Evolutionary conservation across 2,888 invertebrate species (phyloP).

Genomic region (Torymus tubicola): DNA sequence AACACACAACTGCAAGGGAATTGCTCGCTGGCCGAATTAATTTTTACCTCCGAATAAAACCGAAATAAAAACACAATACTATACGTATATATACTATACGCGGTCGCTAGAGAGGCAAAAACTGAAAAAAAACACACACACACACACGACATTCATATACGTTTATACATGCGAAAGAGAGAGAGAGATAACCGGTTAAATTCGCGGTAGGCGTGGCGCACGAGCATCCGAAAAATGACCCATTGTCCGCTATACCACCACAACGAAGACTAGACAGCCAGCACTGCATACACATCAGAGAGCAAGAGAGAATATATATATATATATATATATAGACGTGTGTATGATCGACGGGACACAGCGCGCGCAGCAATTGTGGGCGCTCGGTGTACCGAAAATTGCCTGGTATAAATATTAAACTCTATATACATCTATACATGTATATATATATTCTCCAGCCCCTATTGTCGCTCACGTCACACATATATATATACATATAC

Average conservation of each 20-base stretch:
- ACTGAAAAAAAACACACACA: not conserved
- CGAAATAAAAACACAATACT: conserved; percentile 14
- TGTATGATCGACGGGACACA: conserved; percentile 34
- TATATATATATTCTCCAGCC: too few relatives aligned
- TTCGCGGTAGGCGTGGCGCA: not conserved
- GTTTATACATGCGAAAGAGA: not conserved
- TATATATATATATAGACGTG: too few relatives aligned
- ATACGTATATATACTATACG: not conserved
- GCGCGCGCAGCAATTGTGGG: conserved; percentile 30
- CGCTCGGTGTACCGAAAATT: conserved; percentile 65
- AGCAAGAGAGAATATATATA: too few relatives aligned
- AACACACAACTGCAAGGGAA: too few relatives aligned
- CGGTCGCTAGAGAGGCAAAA: too few relatives aligned
- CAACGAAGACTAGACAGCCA: not conserved
- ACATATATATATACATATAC: too few relatives aligned
- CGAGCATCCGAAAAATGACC: conserved; percentile 33
- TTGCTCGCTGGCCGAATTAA: not conserved
- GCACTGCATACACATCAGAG: too few relatives aligned
- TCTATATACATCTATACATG: not conserved
- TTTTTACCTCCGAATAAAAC: conserved; percentile 14
- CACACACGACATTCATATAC: not conserved
- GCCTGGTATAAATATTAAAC: conserved; percentile 71
- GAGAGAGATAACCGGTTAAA: conserved; percentile 21
- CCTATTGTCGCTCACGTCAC: conserved; percentile 63
- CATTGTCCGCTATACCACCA: conserved; percentile 32